phyloP scores from a whole-genome alignment of 2,797 vertebrate genomes.

The Coreius guichenoti region DNA sequence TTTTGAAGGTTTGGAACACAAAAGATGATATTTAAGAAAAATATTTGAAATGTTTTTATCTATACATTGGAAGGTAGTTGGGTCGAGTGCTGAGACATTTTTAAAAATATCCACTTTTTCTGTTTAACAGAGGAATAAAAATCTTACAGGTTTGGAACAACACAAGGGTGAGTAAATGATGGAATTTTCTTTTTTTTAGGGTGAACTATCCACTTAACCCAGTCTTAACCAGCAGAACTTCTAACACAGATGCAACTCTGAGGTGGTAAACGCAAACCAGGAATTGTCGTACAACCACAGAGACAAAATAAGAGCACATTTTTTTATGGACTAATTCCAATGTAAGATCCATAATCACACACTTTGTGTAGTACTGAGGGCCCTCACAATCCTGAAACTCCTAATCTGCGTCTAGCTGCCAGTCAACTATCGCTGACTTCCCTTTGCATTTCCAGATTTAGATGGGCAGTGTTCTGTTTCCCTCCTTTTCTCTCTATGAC shows the following conservation, averaged over 20 bases:
- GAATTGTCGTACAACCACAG: background rate
- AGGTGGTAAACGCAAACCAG: background rate
- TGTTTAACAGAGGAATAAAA: background rate
- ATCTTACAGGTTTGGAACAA: background rate
- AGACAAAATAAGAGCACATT: background rate
- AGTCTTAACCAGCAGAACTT: background rate
- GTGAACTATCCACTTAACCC: background rate
- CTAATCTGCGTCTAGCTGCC: conserved; percentile 44
- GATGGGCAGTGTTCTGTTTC: background rate
- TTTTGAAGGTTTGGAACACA: background rate
- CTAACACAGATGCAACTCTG: background rate
- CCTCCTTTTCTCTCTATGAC: conserved; percentile 47
- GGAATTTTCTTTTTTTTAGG: background rate
- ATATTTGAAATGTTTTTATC: background rate
- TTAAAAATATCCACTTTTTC: background rate
- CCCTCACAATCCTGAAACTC: conserved; percentile 6
- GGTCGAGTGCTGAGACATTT: background rate
- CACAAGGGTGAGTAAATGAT: background rate
- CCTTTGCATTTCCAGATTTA: conserved; percentile 11
- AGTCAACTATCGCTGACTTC: conserved; percentile 51
- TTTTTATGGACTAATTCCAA: background rate
- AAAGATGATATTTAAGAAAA: background rate
- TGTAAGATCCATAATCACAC: background rate
- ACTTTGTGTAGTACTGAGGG: background rate
- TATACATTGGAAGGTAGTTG: background rate